Base-by-base conservation (phyloP, 2,113 vertebrate genomes). In the Mesembrinibis cayennensis region DNA sequence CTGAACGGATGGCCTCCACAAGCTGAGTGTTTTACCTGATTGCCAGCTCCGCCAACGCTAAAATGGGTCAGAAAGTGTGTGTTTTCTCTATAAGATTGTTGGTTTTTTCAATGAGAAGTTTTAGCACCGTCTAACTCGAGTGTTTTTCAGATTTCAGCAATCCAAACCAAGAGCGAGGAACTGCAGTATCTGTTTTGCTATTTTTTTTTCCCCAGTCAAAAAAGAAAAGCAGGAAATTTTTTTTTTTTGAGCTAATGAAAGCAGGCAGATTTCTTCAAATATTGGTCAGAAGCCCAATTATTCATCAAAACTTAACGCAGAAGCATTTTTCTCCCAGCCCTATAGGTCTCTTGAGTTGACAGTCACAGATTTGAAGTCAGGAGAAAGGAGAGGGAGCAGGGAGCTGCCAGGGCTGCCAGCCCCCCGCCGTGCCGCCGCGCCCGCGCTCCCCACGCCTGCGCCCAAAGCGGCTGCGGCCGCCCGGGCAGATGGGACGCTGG, bases 11-110 rank as follows among this genome's bases (percentile, higher is more conserved):
- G 4, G 34, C 17, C 32, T 36, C 67, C 42, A n/a, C n/a, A 77
- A 10, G 2, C 23, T 0, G 0, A 89, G 36, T 3, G 1, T 50
- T 91, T 88, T 83, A 87, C 16, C 38, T 0, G 0, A 45, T 0
- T 62, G 55, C n/a, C 34, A 7, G 14, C 29, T n/a, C 44, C 2
- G 6, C 18, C 40, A 71, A 32, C 12, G 5, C 9, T 61, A 42
- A 66, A 77, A 58, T 2, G 10, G 55, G 11, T 50, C n/a, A 90
- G n/a, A 27, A 83, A 50, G 13, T 9, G 10, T 20, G 13, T 36
- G 30, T 15, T 44, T 82, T 73, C 38, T 44, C 34, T 58, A 4
- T 11, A 19, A 69, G 20, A 36, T 3, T n/a, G 13, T 7, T 34
- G 34, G 0, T 0, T 50, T 74, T 86, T 42, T 25, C 50, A 69